phyloP scores from a whole-genome alignment of 2,888 invertebrate species.

The Athalia rosae region DNA sequence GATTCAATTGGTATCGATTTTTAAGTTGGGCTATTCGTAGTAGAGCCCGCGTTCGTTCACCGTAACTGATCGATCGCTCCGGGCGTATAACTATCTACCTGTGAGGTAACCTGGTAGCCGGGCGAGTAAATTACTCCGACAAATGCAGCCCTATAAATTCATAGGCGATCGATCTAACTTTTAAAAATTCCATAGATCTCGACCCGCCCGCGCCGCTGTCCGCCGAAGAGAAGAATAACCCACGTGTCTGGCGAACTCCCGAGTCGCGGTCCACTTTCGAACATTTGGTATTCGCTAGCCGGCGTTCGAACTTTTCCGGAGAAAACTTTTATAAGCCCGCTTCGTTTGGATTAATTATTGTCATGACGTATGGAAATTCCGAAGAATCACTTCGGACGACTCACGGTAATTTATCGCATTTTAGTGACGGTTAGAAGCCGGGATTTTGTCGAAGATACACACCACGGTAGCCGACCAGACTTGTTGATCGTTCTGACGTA shows the following conservation, averaged over 20 bases:
- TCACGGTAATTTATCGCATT: no score
- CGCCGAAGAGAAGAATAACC: background rate
- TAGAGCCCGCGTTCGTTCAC: background rate
- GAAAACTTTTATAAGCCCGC: no score
- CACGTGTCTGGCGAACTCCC: background rate
- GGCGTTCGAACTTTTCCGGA: no score
- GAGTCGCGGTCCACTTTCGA: background rate
- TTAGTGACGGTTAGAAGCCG: no score
- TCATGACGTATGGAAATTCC: no score
- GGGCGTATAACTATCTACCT: slow-evolving; percentile 17
- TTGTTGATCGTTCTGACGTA: no score
- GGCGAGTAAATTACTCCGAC: slow-evolving; percentile 29
- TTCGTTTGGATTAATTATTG: no score
- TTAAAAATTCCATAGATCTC: slow-evolving; percentile 33
- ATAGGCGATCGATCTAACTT: slow-evolving; percentile 35
- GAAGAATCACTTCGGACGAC: no score
- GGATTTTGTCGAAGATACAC: no score
- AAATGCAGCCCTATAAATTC: slow-evolving; percentile 37
- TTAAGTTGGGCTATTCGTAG: slow-evolving; percentile 4
- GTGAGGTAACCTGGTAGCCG: slow-evolving; percentile 29
- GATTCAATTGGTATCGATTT: slow-evolving; percentile 36
- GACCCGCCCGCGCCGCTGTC: background rate
- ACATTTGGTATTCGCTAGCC: background rate
- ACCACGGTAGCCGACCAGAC: no score
- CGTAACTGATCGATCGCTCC: slow-evolving; percentile 17